phyloP scores from a whole-genome alignment of 2,797 vertebrate genomes.

The Erethizon dorsatum region DNA sequence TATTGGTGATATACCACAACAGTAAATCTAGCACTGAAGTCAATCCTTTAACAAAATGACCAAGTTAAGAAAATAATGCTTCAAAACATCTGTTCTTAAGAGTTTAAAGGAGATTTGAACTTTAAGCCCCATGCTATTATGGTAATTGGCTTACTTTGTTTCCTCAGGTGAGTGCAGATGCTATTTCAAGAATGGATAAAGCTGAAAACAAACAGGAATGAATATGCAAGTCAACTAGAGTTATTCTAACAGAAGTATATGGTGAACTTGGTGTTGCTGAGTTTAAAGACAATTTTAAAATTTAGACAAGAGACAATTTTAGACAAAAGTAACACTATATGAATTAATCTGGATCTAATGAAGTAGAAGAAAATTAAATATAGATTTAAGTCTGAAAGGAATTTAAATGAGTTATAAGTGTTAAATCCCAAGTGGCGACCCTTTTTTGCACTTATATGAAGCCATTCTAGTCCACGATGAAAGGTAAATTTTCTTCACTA shows the following conservation, averaged over 20 bases:
- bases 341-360: not conserved
- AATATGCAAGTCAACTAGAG: constrained; percentile 36
- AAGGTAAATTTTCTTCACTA: not conserved
- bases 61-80: constrained; percentile 58
- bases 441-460: not conserved
- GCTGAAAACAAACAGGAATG: constrained; percentile 24
- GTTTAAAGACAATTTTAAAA: constrained; percentile 21
- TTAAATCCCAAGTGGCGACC: constrained; percentile 2
- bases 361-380: constrained; percentile 34
- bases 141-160: constrained; percentile 15
- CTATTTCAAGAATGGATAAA: constrained; percentile 48
- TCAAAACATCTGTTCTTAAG: not conserved
- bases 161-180: constrained; percentile 42
- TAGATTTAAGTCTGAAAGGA: constrained; percentile 2
- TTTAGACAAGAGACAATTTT: not conserved
- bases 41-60: constrained; percentile 45
- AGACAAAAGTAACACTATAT: not conserved
- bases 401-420: not conserved
- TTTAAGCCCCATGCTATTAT: not conserved
- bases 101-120: not conserved
- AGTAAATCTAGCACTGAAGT: not conserved
- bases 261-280: not conserved
- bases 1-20: not conserved
- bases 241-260: not conserved
- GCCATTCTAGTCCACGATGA: not conserved